These are phyloP conservation scores for Scolopax rusticola DNA, from an alignment of 2,797 vertebrate species.

Conservation along the genomic window DNA sequence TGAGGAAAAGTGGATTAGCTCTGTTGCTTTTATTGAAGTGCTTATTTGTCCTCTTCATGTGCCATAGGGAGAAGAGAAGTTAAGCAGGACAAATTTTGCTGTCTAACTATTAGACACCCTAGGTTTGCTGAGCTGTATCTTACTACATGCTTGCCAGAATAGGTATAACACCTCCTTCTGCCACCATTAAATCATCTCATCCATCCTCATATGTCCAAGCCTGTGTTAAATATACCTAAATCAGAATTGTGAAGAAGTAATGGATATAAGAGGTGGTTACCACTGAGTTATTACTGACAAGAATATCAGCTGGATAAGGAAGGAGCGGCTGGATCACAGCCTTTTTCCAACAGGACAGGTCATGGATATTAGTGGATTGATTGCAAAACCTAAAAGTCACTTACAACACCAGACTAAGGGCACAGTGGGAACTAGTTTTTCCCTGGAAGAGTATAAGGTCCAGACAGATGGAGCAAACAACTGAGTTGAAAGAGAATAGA, in stretches of 20 bases:
- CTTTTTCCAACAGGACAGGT: not conserved
- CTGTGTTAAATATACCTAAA: not conserved
- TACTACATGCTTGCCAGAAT: not conserved
- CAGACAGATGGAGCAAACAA: constrained; percentile 45
- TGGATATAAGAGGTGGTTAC: not conserved
- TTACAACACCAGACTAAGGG: not conserved
- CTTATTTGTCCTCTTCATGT: not conserved
- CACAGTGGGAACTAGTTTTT: not conserved
- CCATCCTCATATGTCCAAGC: not conserved
- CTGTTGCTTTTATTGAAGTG: not conserved
- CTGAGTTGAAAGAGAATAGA: constrained; percentile 53
- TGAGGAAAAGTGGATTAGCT: not conserved
- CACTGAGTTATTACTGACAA: not conserved
- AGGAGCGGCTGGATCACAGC: not conserved
- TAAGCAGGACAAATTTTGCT: not conserved
- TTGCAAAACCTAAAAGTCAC: constrained; percentile 19
- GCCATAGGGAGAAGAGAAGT: not conserved
- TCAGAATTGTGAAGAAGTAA: not conserved
- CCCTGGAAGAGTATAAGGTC: not conserved
- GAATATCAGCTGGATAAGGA: not conserved
- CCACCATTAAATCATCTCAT: not conserved
- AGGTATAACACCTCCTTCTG: not conserved
- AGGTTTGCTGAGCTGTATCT: not conserved
- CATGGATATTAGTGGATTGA: not conserved
- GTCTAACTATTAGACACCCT: not conserved